phyloP scores from a whole-genome alignment of 2,888 invertebrate genomes.

The Amaurobius ferox region DNA sequence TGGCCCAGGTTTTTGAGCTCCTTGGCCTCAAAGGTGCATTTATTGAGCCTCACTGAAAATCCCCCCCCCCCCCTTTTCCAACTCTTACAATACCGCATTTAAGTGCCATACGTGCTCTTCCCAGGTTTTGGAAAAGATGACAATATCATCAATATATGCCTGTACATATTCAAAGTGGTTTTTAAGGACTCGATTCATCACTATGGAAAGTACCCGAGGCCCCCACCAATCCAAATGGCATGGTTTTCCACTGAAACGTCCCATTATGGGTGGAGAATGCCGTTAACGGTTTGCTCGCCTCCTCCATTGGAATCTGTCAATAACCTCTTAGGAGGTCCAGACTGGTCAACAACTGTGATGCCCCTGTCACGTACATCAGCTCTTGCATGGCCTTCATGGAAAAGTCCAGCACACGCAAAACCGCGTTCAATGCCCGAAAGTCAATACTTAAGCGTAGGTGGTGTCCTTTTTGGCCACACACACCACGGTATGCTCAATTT shows the following conservation, averaged over 20 bases:
- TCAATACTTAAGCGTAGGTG: neutral
- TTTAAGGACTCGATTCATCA: neutral
- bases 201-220: constrained; percentile 25
- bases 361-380: constrained; percentile 13
- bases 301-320: constrained; percentile 18
- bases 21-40: neutral
- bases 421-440: neutral
- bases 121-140: constrained; percentile 1
- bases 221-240: neutral
- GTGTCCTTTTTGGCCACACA: constrained; percentile 29
- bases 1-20: constrained; percentile 11
- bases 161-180: constrained; percentile 6
- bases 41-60: constrained; percentile 4
- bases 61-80: constrained; percentile 5
- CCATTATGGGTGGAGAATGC: neutral
- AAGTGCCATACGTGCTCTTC: neutral
- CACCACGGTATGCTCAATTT: constrained; percentile 12
- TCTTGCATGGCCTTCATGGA: neutral
- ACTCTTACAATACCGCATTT: neutral
- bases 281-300: neutral
- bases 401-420: neutral
- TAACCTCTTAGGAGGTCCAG: constrained; percentile 9
- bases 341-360: constrained; percentile 14
- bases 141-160: constrained; percentile 21
- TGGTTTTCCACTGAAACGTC: neutral